Evolutionary conservation across 2,797 vertebrate species (phyloP), one percentile per base, ranked within the genome.

Genomic region (Anableps anableps): DNA sequence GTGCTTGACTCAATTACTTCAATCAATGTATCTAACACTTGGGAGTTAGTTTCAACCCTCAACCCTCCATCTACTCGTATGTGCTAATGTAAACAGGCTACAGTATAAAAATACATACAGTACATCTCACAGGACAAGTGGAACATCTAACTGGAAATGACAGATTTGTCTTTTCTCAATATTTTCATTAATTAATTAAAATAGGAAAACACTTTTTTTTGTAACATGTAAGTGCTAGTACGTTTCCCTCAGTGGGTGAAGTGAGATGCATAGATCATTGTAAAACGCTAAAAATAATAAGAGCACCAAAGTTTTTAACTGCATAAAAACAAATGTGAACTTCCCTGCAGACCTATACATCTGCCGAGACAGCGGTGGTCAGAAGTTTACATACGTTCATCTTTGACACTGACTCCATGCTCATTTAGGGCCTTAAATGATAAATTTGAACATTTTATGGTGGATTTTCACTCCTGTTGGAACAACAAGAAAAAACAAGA

Each of bases 161-260:
- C 34, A n/a, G n/a, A n/a, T n/a, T 38, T 17, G 19, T 21, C 5
- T 17, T 38, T 66, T 66, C 36, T 43, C 5, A 7, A 26, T 16
- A 26, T 71, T 43, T 5, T 70, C 38, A n/a, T 16, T 14, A 16
- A 45, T 45, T 17, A 3, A 45, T 72, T 34, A 47, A 45, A 60
- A 73, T 23, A 47, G 29, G 13, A 72, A 74, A n/a, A 31, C 17
- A 19, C 38, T 74, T 68, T 7, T 87, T 91, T 79, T 91, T 90
- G 87, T 88, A 88, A 80, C 85, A 82, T 86, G 82, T 86, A 70
- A 23, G 81, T 80, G 75, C 11, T 47, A 14, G 29, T 70, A 45
- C 31, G 79, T 62, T 75, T 29, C 73, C 38, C n/a, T 64, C 36
- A 0, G 9, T 55, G 50, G 31, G 23, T 60, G 31, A 75, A 19